Base-by-base conservation (phyloP, 2,797 vertebrate genomes). In the Lates japonicus region DNA sequence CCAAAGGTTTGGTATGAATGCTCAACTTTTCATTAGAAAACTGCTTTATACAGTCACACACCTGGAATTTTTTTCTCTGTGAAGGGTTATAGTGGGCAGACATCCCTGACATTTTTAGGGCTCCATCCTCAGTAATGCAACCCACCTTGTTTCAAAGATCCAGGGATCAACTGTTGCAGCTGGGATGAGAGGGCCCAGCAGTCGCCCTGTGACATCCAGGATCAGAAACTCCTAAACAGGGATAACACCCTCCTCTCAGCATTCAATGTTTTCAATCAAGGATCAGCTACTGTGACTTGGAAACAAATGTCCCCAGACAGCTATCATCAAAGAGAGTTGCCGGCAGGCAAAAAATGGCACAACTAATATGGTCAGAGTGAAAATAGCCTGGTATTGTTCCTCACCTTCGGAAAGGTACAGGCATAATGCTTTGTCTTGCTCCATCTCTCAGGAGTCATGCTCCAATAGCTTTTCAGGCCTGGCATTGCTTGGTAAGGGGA, bases 281-380 rank as follows among this genome's bases (percentile, higher is more conserved):
- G 88, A 90, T 93, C 92, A 92, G 90, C 82, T 88, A 79, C 83
- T 89, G 92, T 88, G 89, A 90, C 90, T n/a, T 87, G 84, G 84
- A 88, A 91, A 90, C 75, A 92, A 93, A 92, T 90, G 85, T 90
- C n/a, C 81, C 76, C 86, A 87, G 87, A 90, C 88, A 93, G 87
- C 75, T 71, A 91, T 87, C 86, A 82, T n/a, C 13, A 37, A 62
- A 72, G 86, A n/a, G 63, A 86, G 87, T 79, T 79, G 75, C 87
- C 72, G 68, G 74, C 87, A 87, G 87, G 84, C 78, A 87, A 81
- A 92, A 92, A 85, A 88, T 89, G 84, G 91, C 88, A 84, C 83
- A 74, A 92, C 91, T 93, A 93, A 94, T 92, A 82, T 85, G 85
- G 81, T 93, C 92, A 92, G 80, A 88, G 80, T 85, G 88, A 90